A percentile compares a stretch with the other conserved stretches of the same genome.
Conservation (phyloP, 2,797 vertebrate genomes). For the Sebastes elongatus region DNA sequence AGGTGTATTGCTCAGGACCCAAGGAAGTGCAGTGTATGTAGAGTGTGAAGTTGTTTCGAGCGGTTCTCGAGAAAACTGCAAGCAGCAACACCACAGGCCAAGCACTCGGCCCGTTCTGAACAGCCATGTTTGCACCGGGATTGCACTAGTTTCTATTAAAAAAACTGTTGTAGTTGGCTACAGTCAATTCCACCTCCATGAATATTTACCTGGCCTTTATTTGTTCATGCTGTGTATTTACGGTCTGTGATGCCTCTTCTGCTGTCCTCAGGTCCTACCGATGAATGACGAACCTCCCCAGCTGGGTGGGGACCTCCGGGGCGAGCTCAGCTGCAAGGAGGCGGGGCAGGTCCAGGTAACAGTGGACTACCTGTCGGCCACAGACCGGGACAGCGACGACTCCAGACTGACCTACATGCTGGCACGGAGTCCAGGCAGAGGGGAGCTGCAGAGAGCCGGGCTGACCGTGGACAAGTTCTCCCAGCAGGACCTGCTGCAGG, state of each 20-base stretch:
- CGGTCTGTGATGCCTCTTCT: not conserved
- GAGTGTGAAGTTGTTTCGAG: too few relatives aligned
- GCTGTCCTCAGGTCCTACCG: slow-evolving; percentile 61
- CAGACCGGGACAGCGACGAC: slow-evolving; percentile 77
- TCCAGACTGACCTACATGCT: slow-evolving; percentile 73
- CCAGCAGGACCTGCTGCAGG: slow-evolving; percentile 80
- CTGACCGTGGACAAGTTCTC: slow-evolving; percentile 78
- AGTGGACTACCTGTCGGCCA: slow-evolving; percentile 74
- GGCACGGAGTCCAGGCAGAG: slow-evolving; percentile 62
- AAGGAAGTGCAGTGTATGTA: too few relatives aligned
- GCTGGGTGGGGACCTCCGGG: slow-evolving; percentile 66
- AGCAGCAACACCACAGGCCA: too few relatives aligned
- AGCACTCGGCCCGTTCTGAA: too few relatives aligned
- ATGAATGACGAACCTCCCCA: slow-evolving; percentile 80
- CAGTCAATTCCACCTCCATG: too few relatives aligned
- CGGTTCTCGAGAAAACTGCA: too few relatives aligned
- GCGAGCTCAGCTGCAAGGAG: slow-evolving; percentile 71
- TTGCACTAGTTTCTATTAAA: too few relatives aligned
- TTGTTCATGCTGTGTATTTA: not conserved
- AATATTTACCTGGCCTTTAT: not conserved
- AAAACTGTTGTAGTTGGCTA: too few relatives aligned
- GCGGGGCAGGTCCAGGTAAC: slow-evolving; percentile 69
- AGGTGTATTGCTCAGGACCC: too few relatives aligned
- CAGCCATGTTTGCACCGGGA: too few relatives aligned
- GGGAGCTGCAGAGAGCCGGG: slow-evolving; percentile 70